phyloP scores from a whole-genome alignment of 2,888 invertebrate species.

The Schizaphis graminum region DNA sequence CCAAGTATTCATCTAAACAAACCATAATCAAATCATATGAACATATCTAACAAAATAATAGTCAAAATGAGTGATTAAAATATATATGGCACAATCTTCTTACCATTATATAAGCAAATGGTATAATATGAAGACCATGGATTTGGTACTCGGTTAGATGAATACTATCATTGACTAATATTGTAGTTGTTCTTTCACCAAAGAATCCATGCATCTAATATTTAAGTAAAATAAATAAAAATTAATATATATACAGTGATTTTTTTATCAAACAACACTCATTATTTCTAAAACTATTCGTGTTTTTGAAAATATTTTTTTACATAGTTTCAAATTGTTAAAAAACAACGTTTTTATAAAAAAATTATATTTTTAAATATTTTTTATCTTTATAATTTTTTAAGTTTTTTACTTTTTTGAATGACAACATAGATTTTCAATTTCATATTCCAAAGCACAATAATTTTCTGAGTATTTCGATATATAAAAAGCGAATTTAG shows the following conservation, averaged over 20 bases:
- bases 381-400: too few relatives aligned
- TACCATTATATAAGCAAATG: slow-evolving; percentile 20
- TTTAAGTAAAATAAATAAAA: neutral
- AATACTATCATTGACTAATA: neutral
- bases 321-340: too few relatives aligned
- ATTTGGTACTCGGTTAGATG: slow-evolving; percentile 3
- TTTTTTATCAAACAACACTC: too few relatives aligned
- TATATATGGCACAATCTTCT: neutral
- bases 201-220: neutral
- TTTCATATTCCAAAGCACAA: too few relatives aligned
- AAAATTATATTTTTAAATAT: too few relatives aligned
- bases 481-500: too few relatives aligned
- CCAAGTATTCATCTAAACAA: slow-evolving; percentile 13
- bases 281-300: too few relatives aligned
- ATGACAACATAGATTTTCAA: too few relatives aligned
- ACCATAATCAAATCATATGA: neutral
- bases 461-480: too few relatives aligned
- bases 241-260: neutral
- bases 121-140: neutral
- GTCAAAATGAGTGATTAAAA: neutral
- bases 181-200: neutral
- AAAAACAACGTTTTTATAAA: too few relatives aligned
- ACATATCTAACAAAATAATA: neutral
- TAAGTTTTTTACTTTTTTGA: too few relatives aligned
- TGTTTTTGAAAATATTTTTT: too few relatives aligned